These are phyloP conservation scores for Philereme vetulata DNA, from an alignment of 2,888 invertebrate genomes.

Conservation along the genomic window DNA sequence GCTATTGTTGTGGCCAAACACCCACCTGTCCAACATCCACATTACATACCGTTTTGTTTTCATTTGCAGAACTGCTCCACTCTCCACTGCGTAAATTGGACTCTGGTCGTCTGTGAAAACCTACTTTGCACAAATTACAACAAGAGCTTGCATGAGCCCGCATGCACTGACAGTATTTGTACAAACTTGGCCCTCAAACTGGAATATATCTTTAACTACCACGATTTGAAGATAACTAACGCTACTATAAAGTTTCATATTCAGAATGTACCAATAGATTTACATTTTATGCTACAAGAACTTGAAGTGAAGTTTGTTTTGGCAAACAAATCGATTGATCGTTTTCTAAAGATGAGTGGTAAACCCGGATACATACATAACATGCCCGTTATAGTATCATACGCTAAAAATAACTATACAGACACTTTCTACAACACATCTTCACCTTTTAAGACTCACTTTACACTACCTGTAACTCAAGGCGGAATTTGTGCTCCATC, in stretches of 20 bases:
- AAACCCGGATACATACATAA: slow-evolving; percentile 89
- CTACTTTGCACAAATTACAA: slow-evolving; percentile 56
- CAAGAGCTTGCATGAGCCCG: slow-evolving; percentile 58
- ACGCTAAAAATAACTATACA: slow-evolving; percentile 57
- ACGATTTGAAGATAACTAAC: slow-evolving; percentile 60
- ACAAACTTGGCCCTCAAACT: slow-evolving; percentile 61
- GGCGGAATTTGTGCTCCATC: slow-evolving; percentile 70
- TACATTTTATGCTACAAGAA: slow-evolving; percentile 59
- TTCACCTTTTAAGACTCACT: slow-evolving; percentile 35
- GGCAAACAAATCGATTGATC: slow-evolving; percentile 55
- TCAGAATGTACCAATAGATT: slow-evolving; percentile 47
- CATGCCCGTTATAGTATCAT: slow-evolving; percentile 84
- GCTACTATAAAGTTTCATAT: slow-evolving; percentile 62
- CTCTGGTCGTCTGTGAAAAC: slow-evolving; percentile 57
- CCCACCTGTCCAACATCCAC: no score
- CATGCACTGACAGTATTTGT: slow-evolving; percentile 61
- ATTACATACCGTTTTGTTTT: background rate
- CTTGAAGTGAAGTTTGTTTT: slow-evolving; percentile 62
- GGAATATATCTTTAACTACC: slow-evolving; percentile 66
- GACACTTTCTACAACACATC: slow-evolving; percentile 59
- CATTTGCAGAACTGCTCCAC: slow-evolving; percentile 69
- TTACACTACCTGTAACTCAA: slow-evolving; percentile 63
- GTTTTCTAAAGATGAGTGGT: slow-evolving; percentile 83
- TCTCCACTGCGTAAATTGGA: slow-evolving; percentile 69
- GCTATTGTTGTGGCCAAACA: no score